A percentile compares a stretch with the other conserved stretches of the same genome.
These are phyloP conservation scores for Urocyon cinereoargenteus DNA, from an alignment of 2,797 vertebrate species.

Conservation along the genomic window DNA sequence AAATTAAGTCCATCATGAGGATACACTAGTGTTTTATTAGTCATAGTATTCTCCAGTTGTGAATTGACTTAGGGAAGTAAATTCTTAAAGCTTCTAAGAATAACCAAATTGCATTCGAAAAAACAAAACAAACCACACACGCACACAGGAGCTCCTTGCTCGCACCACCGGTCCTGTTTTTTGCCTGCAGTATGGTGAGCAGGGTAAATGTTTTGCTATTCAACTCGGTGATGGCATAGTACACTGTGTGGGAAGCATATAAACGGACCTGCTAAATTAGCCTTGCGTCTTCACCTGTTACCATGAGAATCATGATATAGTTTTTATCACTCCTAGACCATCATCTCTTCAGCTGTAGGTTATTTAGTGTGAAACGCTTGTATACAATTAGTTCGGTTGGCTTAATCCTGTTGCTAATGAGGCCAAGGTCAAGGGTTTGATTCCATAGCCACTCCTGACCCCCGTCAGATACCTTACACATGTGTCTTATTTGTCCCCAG, in stretches of 20 bases:
- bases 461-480: neutral
- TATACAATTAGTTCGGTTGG: slow-evolving; percentile 67
- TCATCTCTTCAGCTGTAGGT: slow-evolving; percentile 20
- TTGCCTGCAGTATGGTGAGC: neutral
- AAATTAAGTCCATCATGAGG: neutral
- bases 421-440: slow-evolving; percentile 77
- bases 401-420: slow-evolving; percentile 74
- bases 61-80: neutral
- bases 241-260: neutral
- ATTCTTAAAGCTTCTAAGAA: slow-evolving; percentile 40
- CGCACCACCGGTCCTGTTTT: neutral
- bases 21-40: neutral
- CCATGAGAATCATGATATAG: neutral
- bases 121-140: neutral
- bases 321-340: slow-evolving; percentile 9
- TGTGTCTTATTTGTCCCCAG: slow-evolving; percentile 45
- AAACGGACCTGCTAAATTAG: neutral
- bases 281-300: neutral
- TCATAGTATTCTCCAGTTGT: neutral
- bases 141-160: neutral
- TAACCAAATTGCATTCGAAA: neutral
- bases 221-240: too few relatives aligned
- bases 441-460: neutral
- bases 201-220: neutral
- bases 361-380: slow-evolving; percentile 63